Evolutionary conservation across 1,140 invertebrate species (phyloP), one percentile per base, ranked within the genome.

Genomic region (Zaprionus inermis): DNA sequence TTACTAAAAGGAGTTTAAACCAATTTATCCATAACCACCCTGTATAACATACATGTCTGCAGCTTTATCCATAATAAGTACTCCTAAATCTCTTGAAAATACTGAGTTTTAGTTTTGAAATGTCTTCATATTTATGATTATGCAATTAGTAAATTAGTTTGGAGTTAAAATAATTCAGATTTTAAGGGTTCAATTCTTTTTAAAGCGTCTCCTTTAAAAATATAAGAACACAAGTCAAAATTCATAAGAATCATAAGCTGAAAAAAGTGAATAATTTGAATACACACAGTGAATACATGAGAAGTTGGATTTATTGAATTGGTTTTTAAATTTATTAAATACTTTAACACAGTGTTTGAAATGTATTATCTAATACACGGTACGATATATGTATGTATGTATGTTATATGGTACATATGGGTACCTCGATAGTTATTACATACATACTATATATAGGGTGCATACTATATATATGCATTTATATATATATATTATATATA

Each of bases 311-410:
- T 83, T 79, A 70, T 77, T 79, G 67, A 79, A 46, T 81, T 89
- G 68, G 57, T 85, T 84, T 76, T 74, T 82, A 68, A 78, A 81
- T 84, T 89, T 89, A 89, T 89, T 84, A 89, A 89, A 89, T 89
- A 89, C 81, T 89, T 90, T 89, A 89, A 89, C 84, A 89, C 84
- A 89, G 84, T 89, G 84, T 89, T 89, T 84, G 80, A 89, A 89
- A 84, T 89, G 78, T 84, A 81, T 82, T 81, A 84, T 76, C 84
- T 86, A 89, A 77, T 79, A 86, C 71, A 86, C 81, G 78, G 78
- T 86, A 78, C 69, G 64, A 72, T 83, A 82, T 78, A 83, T 28
- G 24, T 5, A 28, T 28, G 24, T 28, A 28, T 24, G 22, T 24
- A 24, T 76, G 41, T 49, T 65, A 58, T 69, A 57, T 73, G 61